These are phyloP conservation scores for Aethina tumida DNA, from an alignment of 1,140 invertebrate genomes.

Conservation along the genomic window DNA sequence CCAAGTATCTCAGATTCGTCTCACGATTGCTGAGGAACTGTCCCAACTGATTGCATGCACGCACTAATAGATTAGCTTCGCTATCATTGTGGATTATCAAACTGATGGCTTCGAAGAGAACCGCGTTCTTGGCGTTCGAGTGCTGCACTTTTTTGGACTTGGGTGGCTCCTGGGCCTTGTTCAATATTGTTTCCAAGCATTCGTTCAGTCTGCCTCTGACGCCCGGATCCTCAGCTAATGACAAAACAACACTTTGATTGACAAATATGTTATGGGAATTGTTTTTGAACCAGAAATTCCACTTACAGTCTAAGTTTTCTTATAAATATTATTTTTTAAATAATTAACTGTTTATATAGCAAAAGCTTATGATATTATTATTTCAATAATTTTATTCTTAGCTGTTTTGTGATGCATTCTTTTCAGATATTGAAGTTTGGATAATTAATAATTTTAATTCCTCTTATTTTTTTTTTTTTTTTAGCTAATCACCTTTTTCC, in stretches of 20 bases:
- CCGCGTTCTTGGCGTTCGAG: conserved; percentile 99
- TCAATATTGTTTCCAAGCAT: conserved; percentile 98
- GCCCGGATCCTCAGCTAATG: conserved; percentile 81
- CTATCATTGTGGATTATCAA: conserved; percentile 99
- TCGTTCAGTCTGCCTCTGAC: conserved; percentile 92
- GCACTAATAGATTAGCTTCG: conserved; percentile 92
- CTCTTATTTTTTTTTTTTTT: too few relatives aligned
- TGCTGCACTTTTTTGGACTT: conserved; percentile 99
- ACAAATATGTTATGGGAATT: too few relatives aligned
- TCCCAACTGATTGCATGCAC: conserved; percentile 97
- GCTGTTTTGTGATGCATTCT: too few relatives aligned
- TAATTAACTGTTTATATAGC: too few relatives aligned
- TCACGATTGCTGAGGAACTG: conserved; percentile 98
- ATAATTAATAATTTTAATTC: too few relatives aligned
- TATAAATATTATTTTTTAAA: too few relatives aligned
- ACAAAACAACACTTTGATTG: too few relatives aligned
- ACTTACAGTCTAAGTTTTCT: too few relatives aligned
- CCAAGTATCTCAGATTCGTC: conserved; percentile 96
- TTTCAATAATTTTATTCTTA: too few relatives aligned
- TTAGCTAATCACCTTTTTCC: too few relatives aligned
- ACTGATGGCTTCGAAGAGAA: conserved; percentile 99
- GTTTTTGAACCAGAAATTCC: conserved; percentile 1
- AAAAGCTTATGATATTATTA: too few relatives aligned
- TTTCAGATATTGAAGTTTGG: too few relatives aligned
- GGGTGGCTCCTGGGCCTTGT: conserved; percentile 98